Conservation (phyloP, 2,888 invertebrate species). For the Plusia festucae region DNA sequence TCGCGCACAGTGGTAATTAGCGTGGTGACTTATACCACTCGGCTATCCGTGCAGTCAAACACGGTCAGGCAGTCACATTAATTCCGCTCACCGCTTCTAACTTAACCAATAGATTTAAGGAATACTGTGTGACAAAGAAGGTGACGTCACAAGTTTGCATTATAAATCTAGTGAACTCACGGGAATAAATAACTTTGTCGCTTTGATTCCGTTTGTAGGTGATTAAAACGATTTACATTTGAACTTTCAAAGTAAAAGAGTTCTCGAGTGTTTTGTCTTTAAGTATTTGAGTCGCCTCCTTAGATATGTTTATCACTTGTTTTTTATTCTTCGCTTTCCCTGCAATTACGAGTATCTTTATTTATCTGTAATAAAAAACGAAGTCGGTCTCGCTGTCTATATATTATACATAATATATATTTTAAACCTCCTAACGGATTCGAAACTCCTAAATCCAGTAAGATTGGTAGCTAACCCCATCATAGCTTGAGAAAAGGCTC, state of each 20-base stretch:
- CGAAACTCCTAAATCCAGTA: too few relatives aligned
- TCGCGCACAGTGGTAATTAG: too few relatives aligned
- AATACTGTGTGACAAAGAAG: constrained; percentile 82
- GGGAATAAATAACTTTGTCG: constrained; percentile 69
- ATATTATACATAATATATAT: too few relatives aligned
- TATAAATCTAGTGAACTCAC: constrained; percentile 76
- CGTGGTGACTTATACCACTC: too few relatives aligned
- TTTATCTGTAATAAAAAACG: too few relatives aligned
- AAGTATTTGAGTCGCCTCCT: neutral
- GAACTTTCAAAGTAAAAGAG: constrained; percentile 30
- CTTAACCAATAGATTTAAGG: constrained; percentile 62
- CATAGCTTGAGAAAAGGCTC: too few relatives aligned
- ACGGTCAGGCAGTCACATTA: too few relatives aligned
- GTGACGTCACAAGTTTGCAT: constrained; percentile 75
- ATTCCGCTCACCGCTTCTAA: constrained; percentile 32
- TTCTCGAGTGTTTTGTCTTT: neutral
- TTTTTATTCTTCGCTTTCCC: neutral
- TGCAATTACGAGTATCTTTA: neutral
- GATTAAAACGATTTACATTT: constrained; percentile 58
- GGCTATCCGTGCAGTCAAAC: too few relatives aligned
- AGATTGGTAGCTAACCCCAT: too few relatives aligned
- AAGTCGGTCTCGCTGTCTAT: too few relatives aligned
- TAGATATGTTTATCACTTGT: neutral
- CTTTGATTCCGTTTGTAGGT: constrained; percentile 65
- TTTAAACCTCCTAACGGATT: too few relatives aligned